Conservation (phyloP, 2,113 vertebrate species). For the Sciurus niger region DNA sequence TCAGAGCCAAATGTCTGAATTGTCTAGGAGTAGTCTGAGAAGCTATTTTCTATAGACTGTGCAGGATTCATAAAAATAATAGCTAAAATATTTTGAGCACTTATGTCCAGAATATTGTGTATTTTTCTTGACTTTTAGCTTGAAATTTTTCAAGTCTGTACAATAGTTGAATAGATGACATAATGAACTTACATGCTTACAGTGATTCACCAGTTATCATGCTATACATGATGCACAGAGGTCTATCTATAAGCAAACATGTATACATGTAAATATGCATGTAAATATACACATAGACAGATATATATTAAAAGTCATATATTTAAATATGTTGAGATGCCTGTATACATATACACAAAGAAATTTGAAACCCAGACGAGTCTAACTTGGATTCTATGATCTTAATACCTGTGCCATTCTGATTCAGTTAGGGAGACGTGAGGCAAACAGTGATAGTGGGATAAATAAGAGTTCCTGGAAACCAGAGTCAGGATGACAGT, state of each 20-base stretch:
- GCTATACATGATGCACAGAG: neutral
- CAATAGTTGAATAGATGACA: neutral
- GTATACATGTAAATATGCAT: neutral
- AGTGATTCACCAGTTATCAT: neutral
- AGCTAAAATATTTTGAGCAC: neutral
- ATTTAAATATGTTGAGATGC: neutral
- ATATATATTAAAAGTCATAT: neutral
- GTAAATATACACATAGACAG: too few relatives aligned
- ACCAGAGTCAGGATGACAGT: neutral
- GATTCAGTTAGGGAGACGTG: neutral
- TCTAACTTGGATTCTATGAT: neutral
- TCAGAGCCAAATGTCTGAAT: neutral
- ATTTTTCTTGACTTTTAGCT: neutral
- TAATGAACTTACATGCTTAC: neutral
- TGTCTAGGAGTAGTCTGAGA: neutral
- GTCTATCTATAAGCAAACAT: neutral
- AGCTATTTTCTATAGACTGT: neutral
- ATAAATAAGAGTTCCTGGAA: neutral
- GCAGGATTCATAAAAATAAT: neutral
- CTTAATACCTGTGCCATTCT: neutral
- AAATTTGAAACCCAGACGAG: neutral
- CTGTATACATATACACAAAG: neutral
- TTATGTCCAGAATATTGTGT: neutral
- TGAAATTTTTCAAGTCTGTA: neutral
- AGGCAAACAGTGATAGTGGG: neutral